Evolutionary conservation across 2,797 vertebrate species (phyloP).

Genomic region (Rhinatrema bivittatum): DNA sequence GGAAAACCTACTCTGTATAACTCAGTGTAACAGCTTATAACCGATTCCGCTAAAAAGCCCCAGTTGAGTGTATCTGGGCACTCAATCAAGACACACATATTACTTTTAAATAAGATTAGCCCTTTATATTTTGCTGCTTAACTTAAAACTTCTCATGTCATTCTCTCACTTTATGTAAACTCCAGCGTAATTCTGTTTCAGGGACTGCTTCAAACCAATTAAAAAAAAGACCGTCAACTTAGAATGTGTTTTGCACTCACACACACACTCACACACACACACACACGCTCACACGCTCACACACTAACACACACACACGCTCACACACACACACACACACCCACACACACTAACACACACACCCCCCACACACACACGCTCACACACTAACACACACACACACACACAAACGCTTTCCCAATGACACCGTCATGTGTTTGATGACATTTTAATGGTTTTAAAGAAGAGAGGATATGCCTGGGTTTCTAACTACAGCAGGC

Average conservation of each 20-base stretch:
- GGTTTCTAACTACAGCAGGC: slow-evolving; percentile 46
- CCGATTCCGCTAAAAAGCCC: slow-evolving; percentile 62
- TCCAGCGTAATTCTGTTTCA: slow-evolving; percentile 60
- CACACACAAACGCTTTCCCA: slow-evolving; percentile 47
- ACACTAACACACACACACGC: too few relatives aligned
- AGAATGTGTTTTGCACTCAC: slow-evolving; percentile 48
- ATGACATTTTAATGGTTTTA: slow-evolving; percentile 53
- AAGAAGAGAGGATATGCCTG: slow-evolving; percentile 56
- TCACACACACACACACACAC: too few relatives aligned
- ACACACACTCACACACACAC: too few relatives aligned
- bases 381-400: slow-evolving; percentile 44
- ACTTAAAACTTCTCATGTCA: slow-evolving; percentile 75
- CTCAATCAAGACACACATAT: slow-evolving; percentile 71
- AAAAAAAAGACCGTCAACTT: slow-evolving; percentile 58
- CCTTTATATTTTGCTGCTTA: slow-evolving; percentile 73
- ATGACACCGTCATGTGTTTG: slow-evolving; percentile 45
- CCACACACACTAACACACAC: too few relatives aligned
- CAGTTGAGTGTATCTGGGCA: slow-evolving; percentile 66
- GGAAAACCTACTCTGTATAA: slow-evolving; percentile 60
- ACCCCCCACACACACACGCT: slow-evolving; percentile 52
- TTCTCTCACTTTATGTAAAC: slow-evolving; percentile 70
- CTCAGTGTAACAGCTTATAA: slow-evolving; percentile 61
- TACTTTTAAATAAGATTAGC: slow-evolving; percentile 75
- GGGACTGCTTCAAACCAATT: slow-evolving; percentile 65
- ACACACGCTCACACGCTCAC: too few relatives aligned